A percentile compares a stretch with the other conserved stretches of the same genome.
These are phyloP conservation scores for Neelides sp. DNA, from an alignment of 1,140 invertebrate species.

Conservation along the genomic window DNA sequence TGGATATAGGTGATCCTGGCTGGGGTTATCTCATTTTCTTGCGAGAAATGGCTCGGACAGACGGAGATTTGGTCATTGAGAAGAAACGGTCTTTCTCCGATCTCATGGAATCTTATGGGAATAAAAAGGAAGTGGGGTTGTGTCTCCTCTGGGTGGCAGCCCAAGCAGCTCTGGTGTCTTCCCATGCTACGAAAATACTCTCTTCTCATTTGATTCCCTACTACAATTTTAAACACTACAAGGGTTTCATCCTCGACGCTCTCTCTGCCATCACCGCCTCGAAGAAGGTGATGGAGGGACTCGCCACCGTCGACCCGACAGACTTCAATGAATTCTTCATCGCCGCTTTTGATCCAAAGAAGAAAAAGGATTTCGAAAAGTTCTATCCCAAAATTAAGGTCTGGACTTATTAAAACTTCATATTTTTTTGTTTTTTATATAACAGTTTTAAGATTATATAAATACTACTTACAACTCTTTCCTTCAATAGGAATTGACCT, in stretches of 20 bases:
- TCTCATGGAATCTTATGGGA: slow-evolving; percentile 29
- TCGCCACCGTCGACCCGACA: slow-evolving; percentile 20
- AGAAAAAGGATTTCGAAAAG: slow-evolving; percentile 26
- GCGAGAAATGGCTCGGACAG: slow-evolving; percentile 22
- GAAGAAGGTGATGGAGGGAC: slow-evolving; percentile 10
- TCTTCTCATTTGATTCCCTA: slow-evolving; percentile 24
- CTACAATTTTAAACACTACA: slow-evolving; percentile 30
- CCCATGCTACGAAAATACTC: slow-evolving; percentile 28
- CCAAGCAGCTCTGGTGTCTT: slow-evolving; percentile 19
- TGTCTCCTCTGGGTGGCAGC: slow-evolving; percentile 26
- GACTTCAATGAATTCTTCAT: slow-evolving; percentile 30
- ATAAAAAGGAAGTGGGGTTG: slow-evolving; percentile 26
- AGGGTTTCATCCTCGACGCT: slow-evolving; percentile 22
- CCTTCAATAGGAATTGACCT: slow-evolving; percentile 12
- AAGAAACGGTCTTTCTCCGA: slow-evolving; percentile 19
- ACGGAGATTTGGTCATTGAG: slow-evolving; percentile 17
- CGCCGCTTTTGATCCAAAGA: slow-evolving; percentile 26
- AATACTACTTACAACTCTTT: neutral
- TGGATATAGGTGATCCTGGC: slow-evolving; percentile 18
- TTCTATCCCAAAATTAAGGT: slow-evolving; percentile 29
- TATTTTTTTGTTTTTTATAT: slow-evolving; percentile 1
- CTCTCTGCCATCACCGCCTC: slow-evolving; percentile 10
- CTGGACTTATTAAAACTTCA: neutral
- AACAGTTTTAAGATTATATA: neutral
- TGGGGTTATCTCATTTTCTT: slow-evolving; percentile 30